Conservation (phyloP, 2,113 vertebrate genomes). For the Mobula birostris region DNA sequence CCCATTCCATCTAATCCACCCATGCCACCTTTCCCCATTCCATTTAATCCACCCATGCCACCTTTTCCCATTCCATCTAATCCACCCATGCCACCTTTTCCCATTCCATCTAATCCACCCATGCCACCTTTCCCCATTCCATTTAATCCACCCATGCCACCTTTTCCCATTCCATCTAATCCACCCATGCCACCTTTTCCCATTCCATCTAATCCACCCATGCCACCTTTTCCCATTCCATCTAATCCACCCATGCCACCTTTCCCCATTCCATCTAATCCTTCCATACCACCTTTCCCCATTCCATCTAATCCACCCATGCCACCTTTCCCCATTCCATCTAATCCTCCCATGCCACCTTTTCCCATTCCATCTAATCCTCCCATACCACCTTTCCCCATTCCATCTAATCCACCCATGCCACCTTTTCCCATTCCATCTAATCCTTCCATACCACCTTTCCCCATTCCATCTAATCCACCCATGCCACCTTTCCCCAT, state of each 20-base stretch:
- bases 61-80: not conserved
- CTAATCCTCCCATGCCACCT: not conserved
- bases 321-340: constrained; percentile 41
- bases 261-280: not conserved
- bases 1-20: not conserved
- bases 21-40: no score
- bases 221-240: not conserved
- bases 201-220: not conserved
- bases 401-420: not conserved
- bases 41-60: no score
- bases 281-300: constrained; percentile 38
- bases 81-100: not conserved
- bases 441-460: not conserved
- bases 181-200: not conserved
- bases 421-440: not conserved
- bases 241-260: not conserved
- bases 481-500: not conserved
- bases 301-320: no score
- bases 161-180: not conserved
- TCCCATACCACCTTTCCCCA: constrained; percentile 15
- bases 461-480: not conserved
- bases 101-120: not conserved
- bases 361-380: constrained; percentile 38
- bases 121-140: not conserved
- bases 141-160: not conserved